Conservation (phyloP, 2,113 vertebrate species). For the Xyliphius kryptos region DNA sequence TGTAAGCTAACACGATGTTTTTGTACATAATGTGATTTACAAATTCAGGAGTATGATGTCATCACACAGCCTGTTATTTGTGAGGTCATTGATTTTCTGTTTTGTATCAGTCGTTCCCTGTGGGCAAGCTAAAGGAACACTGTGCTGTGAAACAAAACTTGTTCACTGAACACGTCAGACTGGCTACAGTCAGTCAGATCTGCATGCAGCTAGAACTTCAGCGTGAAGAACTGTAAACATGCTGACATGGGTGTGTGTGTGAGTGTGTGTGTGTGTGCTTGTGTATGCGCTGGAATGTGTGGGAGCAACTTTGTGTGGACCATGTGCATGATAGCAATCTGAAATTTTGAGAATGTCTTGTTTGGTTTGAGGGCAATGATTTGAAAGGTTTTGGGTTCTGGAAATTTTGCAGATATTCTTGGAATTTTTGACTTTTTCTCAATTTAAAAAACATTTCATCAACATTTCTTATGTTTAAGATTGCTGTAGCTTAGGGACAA, state of each 20-base stretch:
- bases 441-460: too few species aligned
- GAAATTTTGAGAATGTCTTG: too few species aligned
- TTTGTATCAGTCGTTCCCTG: neutral
- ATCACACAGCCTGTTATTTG: neutral
- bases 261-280: neutral
- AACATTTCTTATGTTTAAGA: too few species aligned
- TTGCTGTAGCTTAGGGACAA: too few species aligned
- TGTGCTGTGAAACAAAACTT: neutral
- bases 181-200: neutral
- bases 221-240: too few species aligned
- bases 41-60: neutral
- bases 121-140: slow-evolving; percentile 17
- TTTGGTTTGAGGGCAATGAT: too few species aligned
- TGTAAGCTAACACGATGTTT: too few species aligned
- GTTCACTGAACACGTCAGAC: neutral
- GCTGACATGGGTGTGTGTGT: neutral
- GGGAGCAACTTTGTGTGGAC: neutral
- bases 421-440: too few species aligned
- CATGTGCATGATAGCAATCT: neutral
- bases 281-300: neutral
- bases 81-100: neutral
- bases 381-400: too few species aligned
- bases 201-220: neutral
- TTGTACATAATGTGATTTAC: neutral
- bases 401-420: too few species aligned